A percentile compares a stretch with the other conserved stretches of the same genome.
These are phyloP conservation scores for Equus quagga DNA, from an alignment of 2,113 vertebrate genomes.

Conservation along the genomic window DNA sequence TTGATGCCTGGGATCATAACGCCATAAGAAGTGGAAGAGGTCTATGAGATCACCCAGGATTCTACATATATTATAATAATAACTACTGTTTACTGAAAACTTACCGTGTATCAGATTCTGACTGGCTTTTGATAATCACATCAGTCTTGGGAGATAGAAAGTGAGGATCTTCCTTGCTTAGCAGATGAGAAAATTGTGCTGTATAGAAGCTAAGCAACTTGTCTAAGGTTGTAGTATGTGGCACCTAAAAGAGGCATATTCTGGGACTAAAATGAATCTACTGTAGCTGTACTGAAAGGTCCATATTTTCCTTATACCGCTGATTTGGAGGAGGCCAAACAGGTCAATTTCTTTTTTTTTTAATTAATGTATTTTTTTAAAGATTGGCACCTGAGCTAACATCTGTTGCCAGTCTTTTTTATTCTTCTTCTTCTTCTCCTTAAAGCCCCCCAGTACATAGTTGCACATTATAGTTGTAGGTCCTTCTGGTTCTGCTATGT, in stretches of 20 bases:
- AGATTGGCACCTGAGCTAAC: no score
- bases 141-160: not conserved
- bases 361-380: no score
- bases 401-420: no score
- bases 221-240: not conserved
- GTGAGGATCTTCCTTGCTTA: not conserved
- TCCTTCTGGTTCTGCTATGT: no score
- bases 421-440: no score
- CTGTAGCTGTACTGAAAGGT: not conserved
- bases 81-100: not conserved
- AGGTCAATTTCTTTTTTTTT: not conserved
- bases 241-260: not conserved
- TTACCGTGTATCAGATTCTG: not conserved
- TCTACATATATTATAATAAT: not conserved
- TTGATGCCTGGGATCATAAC: not conserved
- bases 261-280: not conserved
- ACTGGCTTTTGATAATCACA: not conserved
- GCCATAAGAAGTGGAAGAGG: not conserved
- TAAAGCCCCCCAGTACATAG: no score
- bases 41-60: not conserved
- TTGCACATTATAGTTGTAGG: no score
- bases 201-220: not conserved
- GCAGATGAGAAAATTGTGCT: not conserved
- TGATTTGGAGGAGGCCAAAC: not conserved
- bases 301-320: not conserved